Evolutionary conservation across 2,888 invertebrate genomes (phyloP).

Genomic region (Rotaria magnacalcarata): DNA sequence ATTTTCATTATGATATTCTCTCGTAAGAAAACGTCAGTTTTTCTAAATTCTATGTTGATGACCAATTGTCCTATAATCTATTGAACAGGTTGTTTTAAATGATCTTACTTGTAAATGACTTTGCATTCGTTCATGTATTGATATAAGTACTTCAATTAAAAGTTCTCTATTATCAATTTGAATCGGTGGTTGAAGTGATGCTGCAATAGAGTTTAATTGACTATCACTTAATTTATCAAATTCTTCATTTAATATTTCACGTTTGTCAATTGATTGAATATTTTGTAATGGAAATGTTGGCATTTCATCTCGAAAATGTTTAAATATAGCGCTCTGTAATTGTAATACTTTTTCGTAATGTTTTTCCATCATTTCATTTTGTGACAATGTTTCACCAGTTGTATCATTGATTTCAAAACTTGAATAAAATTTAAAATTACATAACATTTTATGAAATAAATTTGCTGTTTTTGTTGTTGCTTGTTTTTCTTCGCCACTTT

Average conservation of each 20-base stretch:
- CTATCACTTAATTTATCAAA: constrained; percentile 71
- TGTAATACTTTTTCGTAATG: constrained; percentile 88
- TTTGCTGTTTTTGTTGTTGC: background rate
- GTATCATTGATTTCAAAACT: constrained; percentile 95
- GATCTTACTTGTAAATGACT: constrained; percentile 40
- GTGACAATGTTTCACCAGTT: constrained; percentile 84
- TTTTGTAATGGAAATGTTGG: constrained; percentile 82
- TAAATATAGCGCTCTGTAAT: constrained; percentile 64
- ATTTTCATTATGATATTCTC: too few relatives aligned
- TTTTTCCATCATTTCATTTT: constrained; percentile 68
- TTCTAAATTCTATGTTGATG: too few relatives aligned
- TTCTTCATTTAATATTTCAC: constrained; percentile 76
- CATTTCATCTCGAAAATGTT: constrained; percentile 73
- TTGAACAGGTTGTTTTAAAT: constrained; percentile 44
- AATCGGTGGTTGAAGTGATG: constrained; percentile 35
- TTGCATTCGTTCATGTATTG: constrained; percentile 9
- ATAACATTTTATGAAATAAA: constrained; percentile 70
- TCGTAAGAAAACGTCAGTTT: too few relatives aligned
- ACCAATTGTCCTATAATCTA: too few relatives aligned
- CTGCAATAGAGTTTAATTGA: constrained; percentile 39
- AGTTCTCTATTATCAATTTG: constrained; percentile 34
- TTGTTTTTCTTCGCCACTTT: background rate
- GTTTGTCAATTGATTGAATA: constrained; percentile 87
- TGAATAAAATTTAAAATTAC: constrained; percentile 90
- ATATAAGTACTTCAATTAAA: constrained; percentile 38